Evolutionary conservation across 2,888 invertebrate species (phyloP), one percentile per base, ranked within the genome.

Genomic region (Agriopis aurantiaria): DNA sequence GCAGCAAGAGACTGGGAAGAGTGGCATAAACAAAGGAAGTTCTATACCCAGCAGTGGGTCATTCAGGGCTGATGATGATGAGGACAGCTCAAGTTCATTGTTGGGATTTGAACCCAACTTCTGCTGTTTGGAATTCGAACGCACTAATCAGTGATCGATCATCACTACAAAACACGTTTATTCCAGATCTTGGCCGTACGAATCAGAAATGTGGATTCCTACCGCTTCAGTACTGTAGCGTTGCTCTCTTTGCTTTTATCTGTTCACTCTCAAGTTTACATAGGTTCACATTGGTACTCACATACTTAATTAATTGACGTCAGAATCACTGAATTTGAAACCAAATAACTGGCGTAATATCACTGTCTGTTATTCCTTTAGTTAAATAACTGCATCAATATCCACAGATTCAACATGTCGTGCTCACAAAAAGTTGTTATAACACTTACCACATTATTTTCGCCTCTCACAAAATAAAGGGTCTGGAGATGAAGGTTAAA

Each of bases 381-480:
- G 8, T 10, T 41, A 10, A n/a, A 43, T 4, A 57, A 43, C 43
- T 57, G 11, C 33, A 23, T 12, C 8, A 48, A 23, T 46, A 10
- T 14, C 46, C 46, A 8, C 6, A 8, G 11, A 12, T 23, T 3
- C 58, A 58, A 12, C 0, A 46, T 17, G 12, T 8, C 23, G 46
- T 33, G 23, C 23, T 45, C 46, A 5, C 23, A 11, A 45, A 58
- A 45, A 45, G 17, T 45, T 58, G 23, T 59, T n/a, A 33, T 33
- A 33, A 33, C 33, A 33, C 58, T 8, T 59, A 33, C 23, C 9
- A 7, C 46, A 48, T 11, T 59, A 46, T 46, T 46, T 57, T 57
- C 45, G 46, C 58, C 58, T 59, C 48, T 59, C 58, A 59, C 46
- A 59, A 17, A 2, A 59, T 43, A 2, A 57, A 57, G 55, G 14